phyloP scores from a whole-genome alignment of 2,888 invertebrate genomes.

The Machimus atricapillus region DNA sequence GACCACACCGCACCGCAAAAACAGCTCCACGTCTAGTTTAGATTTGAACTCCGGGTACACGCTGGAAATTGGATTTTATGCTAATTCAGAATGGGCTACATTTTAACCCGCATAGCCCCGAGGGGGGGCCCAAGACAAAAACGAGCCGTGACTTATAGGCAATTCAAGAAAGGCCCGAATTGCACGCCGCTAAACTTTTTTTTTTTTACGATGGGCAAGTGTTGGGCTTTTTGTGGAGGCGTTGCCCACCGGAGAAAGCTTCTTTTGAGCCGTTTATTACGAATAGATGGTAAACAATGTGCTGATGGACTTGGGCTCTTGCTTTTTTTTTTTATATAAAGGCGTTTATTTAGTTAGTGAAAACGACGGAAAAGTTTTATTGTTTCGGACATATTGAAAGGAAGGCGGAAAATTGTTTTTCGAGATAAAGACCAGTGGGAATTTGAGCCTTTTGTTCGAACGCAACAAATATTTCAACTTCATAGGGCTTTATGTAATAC shows the following conservation, averaged over 20 bases:
- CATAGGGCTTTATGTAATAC: background rate
- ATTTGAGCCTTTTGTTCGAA: background rate
- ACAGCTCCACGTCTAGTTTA: background rate
- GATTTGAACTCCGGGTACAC: background rate
- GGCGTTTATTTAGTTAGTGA: background rate
- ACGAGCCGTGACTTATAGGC: constrained; percentile 13
- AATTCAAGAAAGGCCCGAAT: background rate
- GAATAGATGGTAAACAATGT: background rate
- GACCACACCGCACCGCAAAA: background rate
- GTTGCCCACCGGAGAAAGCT: background rate
- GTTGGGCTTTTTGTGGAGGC: background rate
- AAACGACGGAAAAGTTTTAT: background rate
- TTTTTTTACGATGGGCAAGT: background rate
- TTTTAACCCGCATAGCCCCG: background rate
- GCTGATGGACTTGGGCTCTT: background rate
- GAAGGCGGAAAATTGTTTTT: background rate
- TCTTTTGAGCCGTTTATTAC: background rate
- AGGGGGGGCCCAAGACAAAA: background rate
- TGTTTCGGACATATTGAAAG: background rate
- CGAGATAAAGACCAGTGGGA: background rate
- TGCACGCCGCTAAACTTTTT: background rate
- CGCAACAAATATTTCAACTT: background rate
- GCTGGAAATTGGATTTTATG: constrained; percentile 11
- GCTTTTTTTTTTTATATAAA: background rate
- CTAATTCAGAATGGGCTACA: constrained; percentile 25